Percentiles rank a stretch among this genome's conserved stretches.
Evolutionary conservation across 2,888 invertebrate species (phyloP).

Genomic region (Sphaerophoria rueppellii): DNA sequence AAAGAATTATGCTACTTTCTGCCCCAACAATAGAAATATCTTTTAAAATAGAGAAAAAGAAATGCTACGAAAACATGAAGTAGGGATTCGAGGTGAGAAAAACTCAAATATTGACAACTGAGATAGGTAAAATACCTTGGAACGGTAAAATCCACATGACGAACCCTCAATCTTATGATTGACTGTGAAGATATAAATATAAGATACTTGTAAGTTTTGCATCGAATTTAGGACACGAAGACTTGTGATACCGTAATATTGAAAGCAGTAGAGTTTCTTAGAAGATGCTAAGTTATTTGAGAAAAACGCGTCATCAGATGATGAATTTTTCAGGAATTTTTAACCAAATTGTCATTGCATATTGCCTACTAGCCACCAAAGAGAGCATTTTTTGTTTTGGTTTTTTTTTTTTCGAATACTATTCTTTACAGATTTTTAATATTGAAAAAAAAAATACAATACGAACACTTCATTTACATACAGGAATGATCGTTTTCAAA

Average conservation of each 20-base stretch:
- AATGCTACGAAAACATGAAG: background rate
- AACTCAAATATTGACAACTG: no score
- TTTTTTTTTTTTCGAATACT: background rate
- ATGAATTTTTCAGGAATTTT: slow-evolving; percentile 26
- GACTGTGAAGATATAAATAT: no score
- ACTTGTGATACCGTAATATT: background rate
- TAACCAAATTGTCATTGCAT: background rate
- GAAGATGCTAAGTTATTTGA: background rate
- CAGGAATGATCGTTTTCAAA: background rate
- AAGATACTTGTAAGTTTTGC: no score
- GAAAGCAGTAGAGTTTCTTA: background rate
- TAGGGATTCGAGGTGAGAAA: background rate
- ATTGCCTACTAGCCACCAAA: background rate
- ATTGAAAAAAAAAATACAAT: no score
- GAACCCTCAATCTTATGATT: background rate
- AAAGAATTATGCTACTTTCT: slow-evolving; percentile 30
- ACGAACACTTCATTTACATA: background rate
- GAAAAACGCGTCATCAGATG: background rate
- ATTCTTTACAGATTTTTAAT: no score
- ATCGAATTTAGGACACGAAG: no score
- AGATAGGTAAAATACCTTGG: no score
- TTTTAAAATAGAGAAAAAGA: background rate
- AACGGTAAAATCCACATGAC: slow-evolving; percentile 16
- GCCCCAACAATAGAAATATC: slow-evolving; percentile 5
- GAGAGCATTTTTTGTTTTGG: background rate